A percentile compares a stretch with the other conserved stretches of the same genome.
Conservation (phyloP, 1,140 invertebrate species). For the Drosophila orena region DNA sequence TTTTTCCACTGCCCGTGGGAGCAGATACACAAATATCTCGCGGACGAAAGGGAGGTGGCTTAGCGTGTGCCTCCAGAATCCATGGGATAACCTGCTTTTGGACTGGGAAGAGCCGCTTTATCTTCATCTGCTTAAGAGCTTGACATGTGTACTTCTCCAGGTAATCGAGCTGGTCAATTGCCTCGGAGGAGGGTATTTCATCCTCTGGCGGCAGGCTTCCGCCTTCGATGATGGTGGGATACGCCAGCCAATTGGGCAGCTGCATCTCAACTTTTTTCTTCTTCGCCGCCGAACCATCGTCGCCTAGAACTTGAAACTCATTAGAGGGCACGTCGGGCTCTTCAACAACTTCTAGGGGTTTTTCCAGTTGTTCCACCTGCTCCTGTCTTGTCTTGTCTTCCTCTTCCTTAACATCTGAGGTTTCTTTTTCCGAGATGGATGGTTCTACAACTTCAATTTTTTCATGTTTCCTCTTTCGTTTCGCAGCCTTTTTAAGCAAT, state of each 20-base stretch:
- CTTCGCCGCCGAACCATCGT: slow-evolving; percentile 85
- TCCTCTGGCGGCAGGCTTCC: slow-evolving; percentile 87
- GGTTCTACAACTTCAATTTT: slow-evolving; percentile 34
- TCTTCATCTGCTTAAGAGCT: slow-evolving; percentile 89
- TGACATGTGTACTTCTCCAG: slow-evolving; percentile 86
- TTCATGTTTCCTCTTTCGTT: slow-evolving; percentile 74
- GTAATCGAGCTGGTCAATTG: slow-evolving; percentile 85
- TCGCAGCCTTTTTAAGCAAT: slow-evolving; percentile 85
- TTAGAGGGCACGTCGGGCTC: slow-evolving; percentile 19
- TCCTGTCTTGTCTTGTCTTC: background rate
- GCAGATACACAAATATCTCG: slow-evolving; percentile 98
- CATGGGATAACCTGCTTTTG: slow-evolving; percentile 94
- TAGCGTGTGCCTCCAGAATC: slow-evolving; percentile 88
- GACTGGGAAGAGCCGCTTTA: slow-evolving; percentile 94
- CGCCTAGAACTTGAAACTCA: slow-evolving; percentile 86
- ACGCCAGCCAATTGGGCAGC: slow-evolving; percentile 93
- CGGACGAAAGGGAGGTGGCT: slow-evolving; percentile 88
- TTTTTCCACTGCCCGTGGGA: slow-evolving; percentile 99
- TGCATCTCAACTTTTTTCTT: slow-evolving; percentile 88
- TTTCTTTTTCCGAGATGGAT: slow-evolving; percentile 4
- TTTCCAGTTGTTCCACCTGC: background rate
- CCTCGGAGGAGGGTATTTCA: slow-evolving; percentile 87
- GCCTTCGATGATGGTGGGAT: slow-evolving; percentile 90
- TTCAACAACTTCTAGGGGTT: background rate
- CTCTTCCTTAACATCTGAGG: slow-evolving; percentile 10